Conservation (phyloP, 53 echinoderm and acorn worm species). For the Pentamera pediparva region DNA sequence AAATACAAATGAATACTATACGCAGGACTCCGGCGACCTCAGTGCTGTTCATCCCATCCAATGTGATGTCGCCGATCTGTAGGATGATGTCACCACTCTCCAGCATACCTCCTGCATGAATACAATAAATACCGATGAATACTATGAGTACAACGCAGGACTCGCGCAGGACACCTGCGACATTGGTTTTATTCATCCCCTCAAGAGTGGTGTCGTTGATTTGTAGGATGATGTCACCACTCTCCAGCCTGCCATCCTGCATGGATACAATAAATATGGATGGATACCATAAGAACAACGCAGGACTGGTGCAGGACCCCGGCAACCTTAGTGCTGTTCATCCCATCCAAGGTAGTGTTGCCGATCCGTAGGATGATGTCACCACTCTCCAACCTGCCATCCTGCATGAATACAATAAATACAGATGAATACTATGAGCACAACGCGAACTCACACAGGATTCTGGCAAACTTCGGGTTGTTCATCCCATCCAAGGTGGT, state of each 20-base stretch:
- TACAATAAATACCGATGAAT: too few relatives aligned
- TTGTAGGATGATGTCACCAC: conserved; percentile 89
- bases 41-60: conserved; percentile 88
- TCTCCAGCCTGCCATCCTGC: conserved; percentile 87
- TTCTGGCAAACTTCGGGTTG: too few relatives aligned
- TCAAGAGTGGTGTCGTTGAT: conserved; percentile 84
- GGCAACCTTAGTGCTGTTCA: conserved; percentile 92
- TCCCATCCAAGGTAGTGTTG: conserved; percentile 79
- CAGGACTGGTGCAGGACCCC: conserved; percentile 78
- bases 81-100: conserved; percentile 95
- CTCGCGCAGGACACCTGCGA: conserved; percentile 77
- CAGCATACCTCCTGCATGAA: too few relatives aligned
- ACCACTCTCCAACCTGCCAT: conserved; percentile 86
- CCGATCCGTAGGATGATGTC: conserved; percentile 94
- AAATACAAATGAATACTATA: too few relatives aligned
- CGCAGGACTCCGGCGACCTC: conserved; percentile 85
- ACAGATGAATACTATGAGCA: too few relatives aligned
- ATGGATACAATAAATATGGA: not conserved
- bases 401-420: too few relatives aligned
- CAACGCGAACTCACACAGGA: too few relatives aligned
- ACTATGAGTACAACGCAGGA: too few relatives aligned
- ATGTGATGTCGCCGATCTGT: conserved; percentile 79
- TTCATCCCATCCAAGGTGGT: conserved; percentile 72
- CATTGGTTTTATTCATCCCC: conserved; percentile 90
- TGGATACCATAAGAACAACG: too few relatives aligned